Evolutionary conservation across 1,140 invertebrate species (phyloP), one percentile per base, ranked within the genome.

Genomic region (Conus ventricosus): DNA sequence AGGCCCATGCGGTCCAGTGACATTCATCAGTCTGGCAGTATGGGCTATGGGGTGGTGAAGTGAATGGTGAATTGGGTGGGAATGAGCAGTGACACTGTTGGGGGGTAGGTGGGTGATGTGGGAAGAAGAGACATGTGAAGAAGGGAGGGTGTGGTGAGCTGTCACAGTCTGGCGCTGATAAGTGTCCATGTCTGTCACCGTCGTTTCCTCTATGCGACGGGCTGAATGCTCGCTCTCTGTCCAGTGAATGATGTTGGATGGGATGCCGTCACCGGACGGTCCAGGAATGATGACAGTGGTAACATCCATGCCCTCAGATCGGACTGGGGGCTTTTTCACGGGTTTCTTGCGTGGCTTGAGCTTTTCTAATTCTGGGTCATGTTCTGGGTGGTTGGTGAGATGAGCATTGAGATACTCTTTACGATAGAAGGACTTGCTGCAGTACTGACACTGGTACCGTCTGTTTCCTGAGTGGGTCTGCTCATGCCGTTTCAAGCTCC

Each of bases 381-480:
- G 75, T 51, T 90, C 86, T 17, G 88, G 80, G 75, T 93, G 92
- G n/a, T 91, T 90, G n/a, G 83, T 57, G 23, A 91, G 76, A 85
- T 93, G 92, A 60, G 89, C 90, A 76, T 90, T 91, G 13, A 93
- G 90, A 86, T 93, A 93, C 82, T 93, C 92, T 71, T 93, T 93
- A 13, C 92, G 89, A 54, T 91, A 92, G 88, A 93, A 93, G 17
- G 90, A 86, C 57, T 90, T 90, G 15, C 90, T 90, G 90, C 92
- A 93, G 39, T 89, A 87, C 60, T 91, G 88, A 87, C 92, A 93
- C 51, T 91, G 88, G 85, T 92, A 92, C 39, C 87, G 90, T 71
- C 88, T 88, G 76, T 90, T 90, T 6, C 89, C 89, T 75, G 91
- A 90, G 75, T 90, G 91, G 15, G 92, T 91, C 82, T 90, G 90